Base-by-base conservation (phyloP, 1,140 invertebrate species). In the Papilio dardanus region DNA sequence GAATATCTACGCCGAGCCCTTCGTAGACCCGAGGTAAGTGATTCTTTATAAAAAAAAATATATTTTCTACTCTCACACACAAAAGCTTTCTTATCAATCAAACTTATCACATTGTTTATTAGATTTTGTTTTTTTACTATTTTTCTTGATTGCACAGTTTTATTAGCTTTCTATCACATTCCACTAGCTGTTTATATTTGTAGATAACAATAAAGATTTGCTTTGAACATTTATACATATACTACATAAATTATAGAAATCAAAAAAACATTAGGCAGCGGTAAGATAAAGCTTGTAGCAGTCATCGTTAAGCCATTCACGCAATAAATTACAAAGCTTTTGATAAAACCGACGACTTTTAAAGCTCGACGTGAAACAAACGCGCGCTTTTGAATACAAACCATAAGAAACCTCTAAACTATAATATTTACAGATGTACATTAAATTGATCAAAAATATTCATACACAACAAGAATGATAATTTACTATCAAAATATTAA, bases 1-100 rank as follows among this genome's bases (percentile, higher is more conserved):
- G 79, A 94, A 94, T 84, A 94, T 94, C 83, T 94, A 94, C 78
- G 93, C 93, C 0, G 93, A 94, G 76, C 93, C 93, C 81, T 94
- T 94, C 89, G 92, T 92, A 79, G 93, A 94, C 79, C 93, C 92
- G 86, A 93, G 93, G 93, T 94, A 91, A 92, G 92, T 86, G 46
- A 67, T 50, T 50, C 16, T 62, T 62, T 62, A 62, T 28, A 7
- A 30, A 14, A 10, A 14, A 30, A 28, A 28, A 62, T 12, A 62
- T 14, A 30, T 62, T 62, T 16, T 28, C 54, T 46, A 62, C 24
- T 28, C 21, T 46, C 42, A 46, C 54, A 62, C 54, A 28, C 54
- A 14, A 58, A 58, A 62, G 37, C 67, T 37, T 40, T 33, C 67
- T 69, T 69, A 40, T 69, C 19, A 62, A 37, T 12, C 16, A 35